Evolutionary conservation across 2,113 vertebrate species (phyloP).

Genomic region (Recurvirostra avosetta): DNA sequence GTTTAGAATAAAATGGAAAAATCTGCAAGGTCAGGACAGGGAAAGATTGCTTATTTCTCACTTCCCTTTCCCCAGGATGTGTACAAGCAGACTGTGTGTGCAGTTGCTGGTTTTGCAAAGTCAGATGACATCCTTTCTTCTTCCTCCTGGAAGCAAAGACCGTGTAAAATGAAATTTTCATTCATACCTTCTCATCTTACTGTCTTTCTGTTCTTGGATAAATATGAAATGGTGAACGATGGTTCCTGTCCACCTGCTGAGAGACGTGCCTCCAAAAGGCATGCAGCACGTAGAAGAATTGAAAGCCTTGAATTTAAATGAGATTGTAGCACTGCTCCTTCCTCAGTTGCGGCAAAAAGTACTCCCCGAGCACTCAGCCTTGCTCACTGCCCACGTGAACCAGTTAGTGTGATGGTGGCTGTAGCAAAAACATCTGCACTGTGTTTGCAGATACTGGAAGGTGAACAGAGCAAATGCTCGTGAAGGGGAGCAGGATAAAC

Average conservation of each 20-base stretch:
- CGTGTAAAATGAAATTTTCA: fast-evolving
- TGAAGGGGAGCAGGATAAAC: neutral
- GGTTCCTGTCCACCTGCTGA: neutral
- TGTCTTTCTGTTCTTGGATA: neutral
- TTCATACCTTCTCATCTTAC: neutral
- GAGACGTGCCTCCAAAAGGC: neutral
- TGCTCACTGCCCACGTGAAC: fast-evolving
- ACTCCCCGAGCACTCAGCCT: fast-evolving
- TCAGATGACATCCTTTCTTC: neutral
- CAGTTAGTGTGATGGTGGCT: neutral
- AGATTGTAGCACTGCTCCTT: neutral
- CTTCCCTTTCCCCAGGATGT: neutral
- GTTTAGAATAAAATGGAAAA: neutral
- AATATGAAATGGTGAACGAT: neutral
- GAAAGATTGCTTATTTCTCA: neutral
- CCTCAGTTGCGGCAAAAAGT: neutral
- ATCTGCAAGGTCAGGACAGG: neutral
- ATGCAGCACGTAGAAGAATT: fast-evolving
- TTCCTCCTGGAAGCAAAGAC: neutral
- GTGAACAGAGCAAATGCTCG: neutral
- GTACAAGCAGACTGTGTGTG: too few species aligned
- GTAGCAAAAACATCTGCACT: fast-evolving
- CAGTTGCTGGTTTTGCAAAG: neutral
- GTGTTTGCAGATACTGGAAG: fast-evolving
- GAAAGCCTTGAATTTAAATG: neutral